Percentiles rank a stretch among this genome's conserved stretches.
Conservation (phyloP, 1,140 invertebrate genomes). For the Physella acuta region DNA sequence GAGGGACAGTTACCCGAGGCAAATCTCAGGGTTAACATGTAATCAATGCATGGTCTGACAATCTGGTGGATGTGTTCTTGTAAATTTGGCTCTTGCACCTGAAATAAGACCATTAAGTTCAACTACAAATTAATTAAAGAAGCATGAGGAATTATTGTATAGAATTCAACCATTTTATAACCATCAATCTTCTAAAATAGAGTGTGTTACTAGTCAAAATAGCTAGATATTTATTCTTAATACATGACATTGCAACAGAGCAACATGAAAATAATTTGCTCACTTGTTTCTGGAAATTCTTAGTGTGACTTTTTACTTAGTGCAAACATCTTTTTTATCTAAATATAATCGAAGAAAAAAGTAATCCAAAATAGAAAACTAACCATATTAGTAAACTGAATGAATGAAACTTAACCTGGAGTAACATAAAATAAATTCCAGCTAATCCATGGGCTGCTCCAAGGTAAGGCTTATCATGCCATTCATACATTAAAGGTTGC, state of each 20-base stretch:
- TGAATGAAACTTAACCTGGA: slow-evolving; percentile 71
- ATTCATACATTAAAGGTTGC: slow-evolving; percentile 77
- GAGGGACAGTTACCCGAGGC: slow-evolving; percentile 86
- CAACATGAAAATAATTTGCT: no score
- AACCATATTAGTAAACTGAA: no score
- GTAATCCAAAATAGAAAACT: no score
- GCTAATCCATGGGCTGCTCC: slow-evolving; percentile 85
- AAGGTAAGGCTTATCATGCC: slow-evolving; percentile 85
- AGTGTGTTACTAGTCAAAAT: no score
- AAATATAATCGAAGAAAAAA: no score
- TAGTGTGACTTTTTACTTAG: no score
- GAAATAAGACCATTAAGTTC: slow-evolving; percentile 5
- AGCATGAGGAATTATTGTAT: not conserved
- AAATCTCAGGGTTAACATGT: slow-evolving; percentile 64
- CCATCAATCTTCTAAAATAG: not conserved
- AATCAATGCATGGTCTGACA: slow-evolving; percentile 70
- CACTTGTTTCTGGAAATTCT: no score
- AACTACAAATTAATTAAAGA: not conserved
- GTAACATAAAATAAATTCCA: slow-evolving; percentile 80
- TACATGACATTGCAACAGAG: no score
- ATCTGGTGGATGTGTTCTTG: slow-evolving; percentile 33
- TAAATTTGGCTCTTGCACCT: slow-evolving; percentile 40
- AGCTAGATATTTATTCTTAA: no score
- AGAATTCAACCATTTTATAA: not conserved
- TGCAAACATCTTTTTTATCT: no score